phyloP scores from a whole-genome alignment of 1,140 invertebrate genomes.

The Monomorium pharaonis region DNA sequence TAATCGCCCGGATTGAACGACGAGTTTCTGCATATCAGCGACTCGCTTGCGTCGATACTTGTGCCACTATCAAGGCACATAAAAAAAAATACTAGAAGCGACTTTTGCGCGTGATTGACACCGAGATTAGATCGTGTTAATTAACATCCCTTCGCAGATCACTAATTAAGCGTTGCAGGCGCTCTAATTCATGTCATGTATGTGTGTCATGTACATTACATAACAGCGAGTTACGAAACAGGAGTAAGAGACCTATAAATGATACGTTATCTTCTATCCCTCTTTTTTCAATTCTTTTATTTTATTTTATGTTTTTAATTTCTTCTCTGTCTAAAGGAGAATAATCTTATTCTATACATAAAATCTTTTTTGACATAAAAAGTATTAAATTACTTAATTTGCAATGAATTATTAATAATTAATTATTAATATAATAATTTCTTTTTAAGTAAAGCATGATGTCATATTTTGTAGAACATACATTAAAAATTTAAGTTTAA shows the following conservation, averaged over 20 bases:
- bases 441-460: background rate
- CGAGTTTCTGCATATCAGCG: conserved; percentile 28
- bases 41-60: background rate
- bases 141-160: conserved; percentile 1
- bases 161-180: conserved; percentile 11
- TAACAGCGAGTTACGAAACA: background rate
- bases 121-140: conserved; percentile 12
- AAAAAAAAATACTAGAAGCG: background rate
- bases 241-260: background rate
- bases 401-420: background rate
- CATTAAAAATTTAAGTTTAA: background rate
- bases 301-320: background rate
- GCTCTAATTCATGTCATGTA: conserved; percentile 10
- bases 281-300: background rate
- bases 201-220: background rate
- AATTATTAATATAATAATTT: background rate
- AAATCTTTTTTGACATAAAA: background rate
- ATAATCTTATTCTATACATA: background rate
- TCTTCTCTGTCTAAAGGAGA: background rate
- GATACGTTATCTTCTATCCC: background rate
- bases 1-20: conserved; percentile 19
- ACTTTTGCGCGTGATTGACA: conserved; percentile 4
- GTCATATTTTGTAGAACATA: background rate
- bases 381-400: background rate
- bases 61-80: background rate